Percentiles rank a stretch among this genome's conserved stretches.
phyloP scores from a whole-genome alignment of 2,888 invertebrate genomes.

The Sinhomidia bicolor region DNA sequence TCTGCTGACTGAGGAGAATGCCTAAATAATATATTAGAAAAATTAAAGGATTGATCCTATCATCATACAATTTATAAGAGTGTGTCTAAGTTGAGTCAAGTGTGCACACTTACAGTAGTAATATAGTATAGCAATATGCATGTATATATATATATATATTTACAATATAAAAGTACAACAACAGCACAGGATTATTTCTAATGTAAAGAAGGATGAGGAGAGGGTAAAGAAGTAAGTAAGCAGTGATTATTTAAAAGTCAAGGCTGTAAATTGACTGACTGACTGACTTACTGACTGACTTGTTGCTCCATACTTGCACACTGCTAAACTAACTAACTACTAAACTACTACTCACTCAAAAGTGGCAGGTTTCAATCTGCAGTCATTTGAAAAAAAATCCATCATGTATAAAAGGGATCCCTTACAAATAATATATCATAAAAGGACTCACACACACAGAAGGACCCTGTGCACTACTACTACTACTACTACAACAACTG shows the following conservation, averaged over 20 bases:
- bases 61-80: not conserved
- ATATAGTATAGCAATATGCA: not conserved
- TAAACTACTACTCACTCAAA: not conserved
- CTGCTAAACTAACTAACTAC: not conserved
- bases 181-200: not conserved
- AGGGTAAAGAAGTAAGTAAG: not conserved
- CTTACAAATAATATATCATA: not conserved
- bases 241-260: conserved; percentile 27
- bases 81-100: not conserved
- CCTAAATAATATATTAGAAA: not conserved
- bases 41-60: not conserved
- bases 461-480: not conserved
- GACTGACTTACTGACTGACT: conserved; percentile 34
- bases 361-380: not conserved
- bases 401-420: not conserved
- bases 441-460: not conserved
- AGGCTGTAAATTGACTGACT: conserved; percentile 40
- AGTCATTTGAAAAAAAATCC: not conserved
- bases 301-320: conserved; percentile 2
- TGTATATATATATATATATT: too few species aligned
- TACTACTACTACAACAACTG: not conserved
- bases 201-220: not conserved
- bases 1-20: not conserved
- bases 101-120: not conserved
- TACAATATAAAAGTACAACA: too few species aligned